Base-by-base conservation (phyloP, 1,140 invertebrate species). In the Drosophila lowei region DNA sequence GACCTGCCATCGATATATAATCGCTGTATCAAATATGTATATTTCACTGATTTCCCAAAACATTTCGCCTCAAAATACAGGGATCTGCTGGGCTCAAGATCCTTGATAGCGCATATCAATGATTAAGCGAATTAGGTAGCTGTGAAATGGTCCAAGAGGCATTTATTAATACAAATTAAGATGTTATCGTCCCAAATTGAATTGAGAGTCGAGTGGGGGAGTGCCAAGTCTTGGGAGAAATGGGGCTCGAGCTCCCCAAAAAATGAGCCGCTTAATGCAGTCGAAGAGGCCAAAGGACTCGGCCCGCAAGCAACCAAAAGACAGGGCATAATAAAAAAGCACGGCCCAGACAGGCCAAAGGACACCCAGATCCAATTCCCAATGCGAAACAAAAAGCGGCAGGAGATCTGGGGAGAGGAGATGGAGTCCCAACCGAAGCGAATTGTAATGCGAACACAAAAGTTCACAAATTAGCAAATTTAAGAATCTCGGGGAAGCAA, bases 401-500 rank as follows among this genome's bases (percentile, higher is more conserved):
- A 34, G 30, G 30, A 38, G 34, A 13, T 13, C 30, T 3, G 30
- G 30, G 11, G 28, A 8, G 28, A 30, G 28, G 28, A 8, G 28
- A 30, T 30, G 34, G 34, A 38, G 34, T 13, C 11, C 11, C 34
- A 38, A 52, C 44, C 58, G 72, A 21, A 72, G 58, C 62, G 56
- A 85, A 86, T 85, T 80, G 77, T 86, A 85, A 85, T 84, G 80
- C 77, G 80, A 72, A 68, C 67, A 85, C 81, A 86, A 85, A 85
- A 85, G 81, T 81, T 86, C 81, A 85, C 81, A 85, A 85, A 85
- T 85, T 85, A 85, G 81, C 81, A 85, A 85, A 86, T 85, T 85
- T 86, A 72, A 86, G 81, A 74, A 86, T 70, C 81, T 77, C 60
- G 60, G 53, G 79, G 65, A 70, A 46, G 47, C 21, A 52, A 57